Conservation (phyloP, 92 coral and sea anemone genomes). For the Chrysogorgia sp. region DNA sequence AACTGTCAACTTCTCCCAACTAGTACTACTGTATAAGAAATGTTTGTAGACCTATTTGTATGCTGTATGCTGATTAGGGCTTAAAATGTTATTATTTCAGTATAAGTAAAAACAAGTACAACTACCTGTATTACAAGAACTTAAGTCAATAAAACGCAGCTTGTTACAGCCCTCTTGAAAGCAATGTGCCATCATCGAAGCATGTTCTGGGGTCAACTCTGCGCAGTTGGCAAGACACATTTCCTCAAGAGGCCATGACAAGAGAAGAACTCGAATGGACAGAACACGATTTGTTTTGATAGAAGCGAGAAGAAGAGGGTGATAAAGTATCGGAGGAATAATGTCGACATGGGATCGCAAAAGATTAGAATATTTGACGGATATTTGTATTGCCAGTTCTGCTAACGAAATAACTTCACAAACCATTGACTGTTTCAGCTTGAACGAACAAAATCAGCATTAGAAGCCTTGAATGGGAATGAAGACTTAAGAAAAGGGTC, state of each 20-base stretch:
- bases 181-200: slow-evolving; percentile 76
- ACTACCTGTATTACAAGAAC: slow-evolving; percentile 86
- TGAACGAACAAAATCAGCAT: too few species aligned
- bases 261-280: slow-evolving; percentile 58
- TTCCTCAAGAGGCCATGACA: slow-evolving; percentile 76
- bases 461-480: too few species aligned
- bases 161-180: slow-evolving; percentile 59
- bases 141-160: slow-evolving; percentile 69
- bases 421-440: too few species aligned
- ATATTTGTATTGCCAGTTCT: background rate
- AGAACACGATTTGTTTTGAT: slow-evolving; percentile 65
- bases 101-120: too few species aligned
- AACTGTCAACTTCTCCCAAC: too few species aligned
- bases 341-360: background rate
- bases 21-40: too few species aligned
- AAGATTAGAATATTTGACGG: background rate
- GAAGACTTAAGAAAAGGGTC: too few species aligned
- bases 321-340: slow-evolving; percentile 69
- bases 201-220: slow-evolving; percentile 67
- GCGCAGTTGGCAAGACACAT: slow-evolving; percentile 64
- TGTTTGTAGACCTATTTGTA: too few species aligned
- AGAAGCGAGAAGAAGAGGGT: slow-evolving; percentile 70
- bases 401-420: background rate
- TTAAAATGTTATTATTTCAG: too few species aligned
- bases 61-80: too few species aligned